A percentile compares a stretch with the other conserved stretches of the same genome.
These are phyloP conservation scores for Myotis planiceps DNA, from an alignment of 2,797 vertebrate species.

Conservation along the genomic window DNA sequence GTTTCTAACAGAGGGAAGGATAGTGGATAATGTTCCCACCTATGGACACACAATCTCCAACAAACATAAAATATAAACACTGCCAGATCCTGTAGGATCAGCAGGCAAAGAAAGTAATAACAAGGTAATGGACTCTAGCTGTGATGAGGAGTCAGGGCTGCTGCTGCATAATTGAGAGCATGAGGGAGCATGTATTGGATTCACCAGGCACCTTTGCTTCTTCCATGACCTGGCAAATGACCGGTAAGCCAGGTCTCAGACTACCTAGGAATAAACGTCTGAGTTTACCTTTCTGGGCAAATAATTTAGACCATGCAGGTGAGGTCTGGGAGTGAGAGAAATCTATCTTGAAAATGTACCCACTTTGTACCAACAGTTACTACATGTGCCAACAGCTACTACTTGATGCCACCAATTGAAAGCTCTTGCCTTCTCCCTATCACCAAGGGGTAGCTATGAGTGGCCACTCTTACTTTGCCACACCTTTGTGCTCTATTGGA, in stretches of 20 bases:
- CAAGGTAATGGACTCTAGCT: not conserved
- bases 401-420: not conserved
- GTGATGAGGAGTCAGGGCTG: not conserved
- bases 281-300: not conserved
- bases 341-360: not conserved
- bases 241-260: not conserved
- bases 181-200: not conserved
- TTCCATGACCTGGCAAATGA: not conserved
- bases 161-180: not conserved
- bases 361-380: not conserved
- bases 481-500: not conserved
- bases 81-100: not conserved
- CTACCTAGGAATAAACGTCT: not conserved
- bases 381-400: not conserved
- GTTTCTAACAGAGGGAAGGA: not conserved
- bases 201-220: not conserved
- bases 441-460: not conserved
- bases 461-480: not conserved
- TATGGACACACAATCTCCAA: not conserved
- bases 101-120: not conserved
- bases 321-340: not conserved
- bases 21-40: not conserved
- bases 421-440: not conserved
- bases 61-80: not conserved
- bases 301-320: not conserved